Evolutionary conservation across 2,113 vertebrate species (phyloP).

Genomic region (Brienomyrus brachyistius): DNA sequence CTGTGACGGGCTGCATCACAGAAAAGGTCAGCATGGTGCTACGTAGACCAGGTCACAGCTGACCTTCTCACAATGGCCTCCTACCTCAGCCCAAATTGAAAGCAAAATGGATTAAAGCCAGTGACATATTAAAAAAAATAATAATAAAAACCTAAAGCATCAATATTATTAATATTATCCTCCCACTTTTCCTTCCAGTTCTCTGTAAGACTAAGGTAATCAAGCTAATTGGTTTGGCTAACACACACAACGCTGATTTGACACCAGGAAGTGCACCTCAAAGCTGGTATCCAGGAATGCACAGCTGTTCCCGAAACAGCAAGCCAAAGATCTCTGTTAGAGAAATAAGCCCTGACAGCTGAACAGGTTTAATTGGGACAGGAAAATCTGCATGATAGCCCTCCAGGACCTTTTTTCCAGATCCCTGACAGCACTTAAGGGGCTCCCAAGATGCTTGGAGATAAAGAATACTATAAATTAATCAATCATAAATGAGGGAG

Average conservation of each 20-base stretch:
- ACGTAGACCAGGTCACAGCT: background rate
- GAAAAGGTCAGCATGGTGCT: slow-evolving; percentile 9
- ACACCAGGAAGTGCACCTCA: background rate
- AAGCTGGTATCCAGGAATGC: background rate
- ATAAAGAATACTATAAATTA: background rate
- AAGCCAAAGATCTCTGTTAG: background rate
- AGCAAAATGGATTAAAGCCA: background rate
- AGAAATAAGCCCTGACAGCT: background rate
- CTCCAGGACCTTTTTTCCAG: background rate
- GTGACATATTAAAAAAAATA: background rate
- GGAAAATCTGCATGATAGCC: background rate
- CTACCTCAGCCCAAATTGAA: background rate
- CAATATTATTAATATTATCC: background rate
- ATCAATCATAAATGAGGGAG: slow-evolving; percentile 3
- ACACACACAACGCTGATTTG: background rate
- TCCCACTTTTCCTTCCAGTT: background rate
- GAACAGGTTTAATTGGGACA: background rate
- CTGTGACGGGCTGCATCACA: slow-evolving; percentile 10
- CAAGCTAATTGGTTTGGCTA: background rate
- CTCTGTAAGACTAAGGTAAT: background rate
- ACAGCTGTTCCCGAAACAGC: background rate
- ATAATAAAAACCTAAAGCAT: background rate
- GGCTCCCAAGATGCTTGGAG: background rate
- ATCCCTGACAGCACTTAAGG: background rate
- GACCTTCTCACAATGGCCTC: background rate